Percentiles rank a stretch among this genome's conserved stretches.
Evolutionary conservation across 1,140 invertebrate genomes (phyloP).

Genomic region (Aradophagus sp.): DNA sequence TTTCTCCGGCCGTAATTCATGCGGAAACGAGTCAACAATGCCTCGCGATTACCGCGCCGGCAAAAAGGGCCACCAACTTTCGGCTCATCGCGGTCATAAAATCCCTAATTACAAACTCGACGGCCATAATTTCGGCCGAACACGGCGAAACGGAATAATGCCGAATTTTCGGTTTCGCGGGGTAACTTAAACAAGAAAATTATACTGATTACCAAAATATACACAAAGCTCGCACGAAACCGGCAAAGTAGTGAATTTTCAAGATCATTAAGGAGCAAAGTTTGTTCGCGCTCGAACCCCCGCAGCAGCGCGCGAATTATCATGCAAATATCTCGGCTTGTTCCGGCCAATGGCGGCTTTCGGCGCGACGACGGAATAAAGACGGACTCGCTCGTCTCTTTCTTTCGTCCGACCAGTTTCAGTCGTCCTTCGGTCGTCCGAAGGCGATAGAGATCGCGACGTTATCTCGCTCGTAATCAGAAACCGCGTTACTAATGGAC

Average conservation of each 20-base stretch:
- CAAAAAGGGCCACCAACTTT: too few species aligned
- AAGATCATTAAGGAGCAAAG: conserved; percentile 34
- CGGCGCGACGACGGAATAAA: conserved; percentile 26
- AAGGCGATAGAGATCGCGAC: conserved; percentile 65
- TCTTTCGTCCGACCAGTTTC: conserved; percentile 41
- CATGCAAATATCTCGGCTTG: conserved; percentile 44
- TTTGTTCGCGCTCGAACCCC: conserved; percentile 10
- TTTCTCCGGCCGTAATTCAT: conserved; percentile 13
- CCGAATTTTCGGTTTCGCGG: conserved; percentile 29
- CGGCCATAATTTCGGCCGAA: conserved; percentile 11
- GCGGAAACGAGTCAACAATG: conserved; percentile 17
- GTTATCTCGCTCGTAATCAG: conserved; percentile 63
- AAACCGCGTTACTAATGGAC: conserved; percentile 65
- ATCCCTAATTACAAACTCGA: conserved; percentile 27
- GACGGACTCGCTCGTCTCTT: conserved; percentile 16
- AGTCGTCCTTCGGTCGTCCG: conserved; percentile 57
- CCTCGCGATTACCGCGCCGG: conserved; percentile 5
- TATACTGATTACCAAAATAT: conserved; percentile 48
- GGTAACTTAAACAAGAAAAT: conserved; percentile 41
- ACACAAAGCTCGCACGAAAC: conserved; percentile 32
- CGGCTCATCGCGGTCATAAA: conserved; percentile 15
- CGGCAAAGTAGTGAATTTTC: conserved; percentile 20
- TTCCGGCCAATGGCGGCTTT: conserved; percentile 13
- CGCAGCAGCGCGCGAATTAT: conserved; percentile 41
- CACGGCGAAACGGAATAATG: conserved; percentile 12